phyloP scores from a whole-genome alignment of 2,888 invertebrate genomes.

The Trimorus sp. region DNA sequence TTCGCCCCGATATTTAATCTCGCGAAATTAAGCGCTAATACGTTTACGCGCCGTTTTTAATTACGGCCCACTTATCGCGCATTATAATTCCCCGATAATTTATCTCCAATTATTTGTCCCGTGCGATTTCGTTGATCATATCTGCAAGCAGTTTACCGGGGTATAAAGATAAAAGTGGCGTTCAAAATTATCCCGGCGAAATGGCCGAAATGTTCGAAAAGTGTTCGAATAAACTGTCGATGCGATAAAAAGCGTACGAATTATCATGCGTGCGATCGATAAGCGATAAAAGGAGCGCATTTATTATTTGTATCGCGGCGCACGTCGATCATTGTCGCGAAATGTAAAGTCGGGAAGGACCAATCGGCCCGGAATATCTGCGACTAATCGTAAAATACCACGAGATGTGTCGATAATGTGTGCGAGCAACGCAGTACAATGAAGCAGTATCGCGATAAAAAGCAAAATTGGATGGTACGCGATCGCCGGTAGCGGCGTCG shows the following conservation, averaged over 20 bases:
- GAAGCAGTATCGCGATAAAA: conserved; percentile 60
- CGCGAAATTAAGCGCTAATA: too few species aligned
- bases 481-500: conserved; percentile 54
- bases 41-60: too few species aligned
- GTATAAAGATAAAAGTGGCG: neutral
- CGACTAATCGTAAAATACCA: conserved; percentile 57
- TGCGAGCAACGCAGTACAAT: conserved; percentile 47
- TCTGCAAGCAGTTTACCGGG: too few species aligned
- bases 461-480: conserved; percentile 55
- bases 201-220: neutral
- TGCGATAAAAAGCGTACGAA: conserved; percentile 2
- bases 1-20: too few species aligned
- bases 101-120: too few species aligned
- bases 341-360: conserved; percentile 31
- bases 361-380: conserved; percentile 38
- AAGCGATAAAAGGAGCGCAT: conserved; percentile 8
- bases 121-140: too few species aligned
- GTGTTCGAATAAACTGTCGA: conserved; percentile 2
- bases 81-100: too few species aligned
- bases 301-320: conserved; percentile 25
- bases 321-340: conserved; percentile 38
- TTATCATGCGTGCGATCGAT: conserved; percentile 1
- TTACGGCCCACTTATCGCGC: too few species aligned
- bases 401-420: conserved; percentile 55
- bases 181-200: neutral